phyloP scores from a whole-genome alignment of 2,797 vertebrate genomes.

The Danio albolineatus region DNA sequence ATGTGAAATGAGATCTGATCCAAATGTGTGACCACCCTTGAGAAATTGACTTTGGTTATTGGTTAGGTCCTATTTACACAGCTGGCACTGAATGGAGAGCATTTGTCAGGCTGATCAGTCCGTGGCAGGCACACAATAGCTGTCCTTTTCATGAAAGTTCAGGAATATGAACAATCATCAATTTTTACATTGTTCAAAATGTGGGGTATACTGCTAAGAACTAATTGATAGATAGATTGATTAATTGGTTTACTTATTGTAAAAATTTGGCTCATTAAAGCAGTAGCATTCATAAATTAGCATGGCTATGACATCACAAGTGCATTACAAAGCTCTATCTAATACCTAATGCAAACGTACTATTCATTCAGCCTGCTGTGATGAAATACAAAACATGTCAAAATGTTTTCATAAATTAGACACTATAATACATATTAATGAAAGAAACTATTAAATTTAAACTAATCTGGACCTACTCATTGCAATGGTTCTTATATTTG shows the following conservation, averaged over 20 bases:
- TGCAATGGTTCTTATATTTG: background rate
- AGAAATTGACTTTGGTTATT: slow-evolving; percentile 69
- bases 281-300: background rate
- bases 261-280: too few relatives aligned
- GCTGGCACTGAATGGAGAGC: slow-evolving; percentile 38
- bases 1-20: slow-evolving; percentile 59
- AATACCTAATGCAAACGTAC: background rate
- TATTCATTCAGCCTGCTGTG: background rate
- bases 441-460: too few relatives aligned
- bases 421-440: too few relatives aligned
- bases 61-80: slow-evolving; percentile 56
- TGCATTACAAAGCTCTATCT: background rate
- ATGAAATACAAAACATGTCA: background rate
- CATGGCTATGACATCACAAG: background rate
- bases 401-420: too few relatives aligned
- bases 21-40: slow-evolving; percentile 52
- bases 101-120: slow-evolving; percentile 8
- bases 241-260: too few relatives aligned
- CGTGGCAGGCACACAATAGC: slow-evolving; percentile 10
- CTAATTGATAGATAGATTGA: too few relatives aligned
- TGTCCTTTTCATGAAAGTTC: slow-evolving; percentile 21
- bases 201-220: too few relatives aligned
- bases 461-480: too few relatives aligned
- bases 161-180: background rate
- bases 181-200: background rate